Evolutionary conservation across 2,888 invertebrate species (phyloP).

Genomic region (Melanostoma mellinum): DNA sequence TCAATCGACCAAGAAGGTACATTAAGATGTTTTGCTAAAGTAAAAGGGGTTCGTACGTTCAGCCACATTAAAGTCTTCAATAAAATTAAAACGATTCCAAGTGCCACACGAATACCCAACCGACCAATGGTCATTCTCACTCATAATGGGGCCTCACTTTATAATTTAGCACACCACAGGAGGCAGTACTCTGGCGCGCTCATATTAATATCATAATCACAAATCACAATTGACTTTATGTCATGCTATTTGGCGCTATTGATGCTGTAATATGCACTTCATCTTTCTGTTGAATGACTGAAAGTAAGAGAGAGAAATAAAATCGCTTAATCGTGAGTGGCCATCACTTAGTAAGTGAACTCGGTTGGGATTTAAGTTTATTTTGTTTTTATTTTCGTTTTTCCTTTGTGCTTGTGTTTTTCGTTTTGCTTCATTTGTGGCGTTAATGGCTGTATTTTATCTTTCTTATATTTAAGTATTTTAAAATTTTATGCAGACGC

Average conservation of each 20-base stretch:
- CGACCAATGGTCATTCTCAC: slow-evolving; percentile 27
- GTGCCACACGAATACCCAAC: slow-evolving; percentile 1
- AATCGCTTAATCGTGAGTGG: too few species aligned
- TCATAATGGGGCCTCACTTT: slow-evolving; percentile 39
- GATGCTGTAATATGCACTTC: slow-evolving; percentile 25
- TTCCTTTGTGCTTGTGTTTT: too few species aligned
- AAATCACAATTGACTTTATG: slow-evolving; percentile 54
- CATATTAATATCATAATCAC: slow-evolving; percentile 53
- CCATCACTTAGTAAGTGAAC: too few species aligned
- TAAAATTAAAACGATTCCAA: background rate
- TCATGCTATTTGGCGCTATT: slow-evolving; percentile 41
- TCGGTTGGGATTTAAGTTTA: too few species aligned
- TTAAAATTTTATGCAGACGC: too few species aligned
- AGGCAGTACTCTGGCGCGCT: slow-evolving; percentile 18
- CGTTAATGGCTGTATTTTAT: too few species aligned
- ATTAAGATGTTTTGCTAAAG: slow-evolving; percentile 31
- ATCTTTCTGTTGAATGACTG: background rate
- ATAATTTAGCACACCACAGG: slow-evolving; percentile 33
- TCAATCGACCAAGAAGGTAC: background rate
- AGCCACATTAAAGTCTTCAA: slow-evolving; percentile 6
- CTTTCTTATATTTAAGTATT: too few species aligned
- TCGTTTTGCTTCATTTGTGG: too few species aligned
- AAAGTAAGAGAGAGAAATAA: too few species aligned
- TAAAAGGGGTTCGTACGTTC: background rate
- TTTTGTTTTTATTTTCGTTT: too few species aligned